Percentiles rank a stretch among this genome's conserved stretches.
Conservation (phyloP, 1,140 invertebrate genomes). For the Grapholita molesta region DNA sequence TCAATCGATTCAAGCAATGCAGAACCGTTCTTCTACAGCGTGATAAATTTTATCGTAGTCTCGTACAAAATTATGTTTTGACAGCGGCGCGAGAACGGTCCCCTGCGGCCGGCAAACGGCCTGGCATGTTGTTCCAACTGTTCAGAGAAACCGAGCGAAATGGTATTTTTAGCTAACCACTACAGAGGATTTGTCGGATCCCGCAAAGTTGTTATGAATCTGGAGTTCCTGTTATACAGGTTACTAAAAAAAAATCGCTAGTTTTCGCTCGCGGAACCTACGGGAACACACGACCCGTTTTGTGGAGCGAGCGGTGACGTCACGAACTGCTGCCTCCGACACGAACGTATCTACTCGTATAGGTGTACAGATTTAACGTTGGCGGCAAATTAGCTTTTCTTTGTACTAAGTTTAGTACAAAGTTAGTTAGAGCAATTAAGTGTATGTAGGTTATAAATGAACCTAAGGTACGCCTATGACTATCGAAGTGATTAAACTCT, state of each 20-base stretch:
- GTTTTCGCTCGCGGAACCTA: neutral
- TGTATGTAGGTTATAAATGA: too few relatives aligned
- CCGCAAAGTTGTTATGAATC: neutral
- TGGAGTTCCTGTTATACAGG: neutral
- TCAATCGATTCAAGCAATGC: neutral
- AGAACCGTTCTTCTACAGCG: neutral
- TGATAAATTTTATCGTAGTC: neutral
- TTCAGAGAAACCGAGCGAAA: neutral
- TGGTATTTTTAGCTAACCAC: neutral
- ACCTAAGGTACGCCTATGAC: too few relatives aligned
- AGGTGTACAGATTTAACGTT: neutral
- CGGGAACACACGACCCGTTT: constrained; percentile 28
- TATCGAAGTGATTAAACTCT: too few relatives aligned
- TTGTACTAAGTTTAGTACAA: neutral
- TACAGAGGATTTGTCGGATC: neutral
- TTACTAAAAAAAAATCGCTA: neutral
- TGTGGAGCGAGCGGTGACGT: constrained; percentile 20
- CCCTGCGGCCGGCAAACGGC: constrained; percentile 24
- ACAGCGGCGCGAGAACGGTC: constrained; percentile 33
- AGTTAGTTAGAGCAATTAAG: too few relatives aligned
- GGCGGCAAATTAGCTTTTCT: neutral
- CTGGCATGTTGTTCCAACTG: neutral
- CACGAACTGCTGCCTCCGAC: constrained; percentile 19
- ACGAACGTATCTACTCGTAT: too few relatives aligned
- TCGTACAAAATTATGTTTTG: constrained; percentile 24